Conservation (phyloP, 2,888 invertebrate genomes). For the Xylota segnis region DNA sequence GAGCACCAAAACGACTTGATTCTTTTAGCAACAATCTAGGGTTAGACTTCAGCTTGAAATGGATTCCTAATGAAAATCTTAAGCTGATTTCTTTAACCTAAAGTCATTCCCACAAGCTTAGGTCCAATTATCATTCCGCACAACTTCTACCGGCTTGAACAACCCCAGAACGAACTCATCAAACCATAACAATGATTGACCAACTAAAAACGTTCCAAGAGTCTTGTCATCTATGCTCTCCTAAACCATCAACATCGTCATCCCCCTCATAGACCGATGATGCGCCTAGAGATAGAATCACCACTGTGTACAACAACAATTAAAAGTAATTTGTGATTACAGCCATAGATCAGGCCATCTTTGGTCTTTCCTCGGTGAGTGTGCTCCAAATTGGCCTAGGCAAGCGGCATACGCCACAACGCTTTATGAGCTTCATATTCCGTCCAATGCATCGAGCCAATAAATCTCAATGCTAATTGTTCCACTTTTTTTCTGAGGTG, state of each 20-base stretch:
- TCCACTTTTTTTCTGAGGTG: constrained; percentile 63
- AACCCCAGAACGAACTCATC: constrained; percentile 51
- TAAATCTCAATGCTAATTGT: constrained; percentile 74
- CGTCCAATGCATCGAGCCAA: constrained; percentile 40
- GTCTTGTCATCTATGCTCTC: constrained; percentile 26
- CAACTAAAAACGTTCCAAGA: constrained; percentile 61
- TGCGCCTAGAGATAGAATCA: constrained; percentile 7
- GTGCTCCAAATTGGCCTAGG: constrained; percentile 69
- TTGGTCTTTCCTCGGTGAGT: constrained; percentile 20
- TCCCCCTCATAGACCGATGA: neutral
- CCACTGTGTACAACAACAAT: constrained; percentile 55
- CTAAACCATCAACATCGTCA: constrained; percentile 15
- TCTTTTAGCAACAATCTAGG: too few species aligned
- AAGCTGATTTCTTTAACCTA: neutral
- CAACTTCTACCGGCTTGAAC: constrained; percentile 1
- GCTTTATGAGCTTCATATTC: constrained; percentile 70
- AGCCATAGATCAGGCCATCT: constrained; percentile 69
- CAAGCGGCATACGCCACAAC: constrained; percentile 31
- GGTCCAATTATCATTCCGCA: constrained; percentile 61
- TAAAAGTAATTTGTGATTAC: constrained; percentile 75
- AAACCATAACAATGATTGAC: constrained; percentile 73
- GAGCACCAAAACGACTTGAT: too few species aligned
- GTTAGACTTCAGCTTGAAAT: too few species aligned
- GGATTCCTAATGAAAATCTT: neutral
- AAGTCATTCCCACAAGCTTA: constrained; percentile 33